Conservation (phyloP, 2,888 invertebrate genomes). For the Ischnus inquisitorius region DNA sequence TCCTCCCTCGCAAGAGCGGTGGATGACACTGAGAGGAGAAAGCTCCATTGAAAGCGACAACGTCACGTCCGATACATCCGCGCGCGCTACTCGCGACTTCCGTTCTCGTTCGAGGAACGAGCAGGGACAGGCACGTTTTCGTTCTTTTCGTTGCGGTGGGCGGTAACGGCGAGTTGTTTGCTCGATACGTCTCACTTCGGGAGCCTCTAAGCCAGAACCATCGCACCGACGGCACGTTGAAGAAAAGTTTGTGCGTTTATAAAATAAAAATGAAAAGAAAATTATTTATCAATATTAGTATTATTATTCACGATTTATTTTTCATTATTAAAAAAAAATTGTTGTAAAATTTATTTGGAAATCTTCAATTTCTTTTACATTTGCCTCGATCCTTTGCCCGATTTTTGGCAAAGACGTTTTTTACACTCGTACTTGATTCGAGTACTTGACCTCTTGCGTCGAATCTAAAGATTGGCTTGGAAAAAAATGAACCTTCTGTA, state of each 20-base stretch:
- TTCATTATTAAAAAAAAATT: too few relatives aligned
- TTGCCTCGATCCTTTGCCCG: too few relatives aligned
- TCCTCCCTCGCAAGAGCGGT: conserved; percentile 44
- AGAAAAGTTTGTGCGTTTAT: too few relatives aligned
- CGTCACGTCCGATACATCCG: conserved; percentile 73
- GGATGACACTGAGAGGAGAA: conserved; percentile 57
- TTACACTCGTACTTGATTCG: too few relatives aligned
- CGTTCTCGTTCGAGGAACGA: conserved; percentile 51
- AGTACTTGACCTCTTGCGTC: too few relatives aligned
- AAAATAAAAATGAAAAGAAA: too few relatives aligned
- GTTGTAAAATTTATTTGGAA: too few relatives aligned
- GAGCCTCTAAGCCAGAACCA: conserved; percentile 18
- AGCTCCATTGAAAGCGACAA: conserved; percentile 74
- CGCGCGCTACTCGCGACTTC: conserved; percentile 57
- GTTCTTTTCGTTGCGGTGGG: conserved; percentile 37
- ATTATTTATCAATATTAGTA: too few relatives aligned
- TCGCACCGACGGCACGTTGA: conserved; percentile 10
- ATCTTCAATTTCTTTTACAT: too few relatives aligned
- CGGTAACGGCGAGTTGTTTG: conserved; percentile 55
- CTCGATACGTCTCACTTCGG: conserved; percentile 46
- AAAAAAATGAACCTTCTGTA: neutral
- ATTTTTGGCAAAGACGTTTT: too few relatives aligned
- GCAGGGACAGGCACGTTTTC: conserved; percentile 58
- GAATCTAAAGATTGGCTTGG: too few relatives aligned
- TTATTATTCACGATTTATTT: too few relatives aligned